Base-by-base conservation (phyloP, 1,140 invertebrate species). In the Capitella teleta region DNA sequence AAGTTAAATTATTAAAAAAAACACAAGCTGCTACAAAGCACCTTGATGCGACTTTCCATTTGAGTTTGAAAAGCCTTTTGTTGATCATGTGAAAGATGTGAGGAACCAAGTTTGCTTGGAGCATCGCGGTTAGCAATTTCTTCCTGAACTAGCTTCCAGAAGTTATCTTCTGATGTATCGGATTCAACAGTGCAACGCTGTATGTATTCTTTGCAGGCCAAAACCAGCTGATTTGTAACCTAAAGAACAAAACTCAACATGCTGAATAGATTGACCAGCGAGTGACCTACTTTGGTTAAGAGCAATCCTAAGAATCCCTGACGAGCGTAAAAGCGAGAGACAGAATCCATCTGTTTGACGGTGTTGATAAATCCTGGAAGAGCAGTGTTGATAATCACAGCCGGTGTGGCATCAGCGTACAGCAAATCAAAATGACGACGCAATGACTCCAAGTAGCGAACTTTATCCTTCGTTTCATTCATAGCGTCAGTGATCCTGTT, bases 381-480 rank as follows among this genome's bases (percentile, higher is more conserved):
- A 38, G 62, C 65, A 38, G 55, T 62, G 44, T 64, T 64, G 32
- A 72, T 65, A 19, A 69, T 64, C 23, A 43, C 52, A 10, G 56
- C 49, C 6, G 70, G 70, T 24, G 61, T 66, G 42, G 65, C 60
- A 40, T 62, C 62, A 40, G 55, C 48, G 49, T 71, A 70, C 51
- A 72, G 53, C 55, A 68, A 63, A 37, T 68, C 63, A 54, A 72
- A 62, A 44, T 67, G 59, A 2, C 66, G 57, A 45, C 62, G 60
- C 28, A 71, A 47, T 5, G 65, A 69, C 46, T 73, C 68, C 43
- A 73, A 52, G 54, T 68, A 73, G 47, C 66, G 67, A 18, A 70
- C 64, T 57, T 73, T 73, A 52, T 73, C 70, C 52, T 68, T 69
- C 3, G 67, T 68, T 49, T 73, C 70, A 60, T 73, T 73, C 59